A percentile compares a stretch with the other conserved stretches of the same genome.
Evolutionary conservation across 2,888 invertebrate species (phyloP).

Genomic region (Drosophila paracracens): DNA sequence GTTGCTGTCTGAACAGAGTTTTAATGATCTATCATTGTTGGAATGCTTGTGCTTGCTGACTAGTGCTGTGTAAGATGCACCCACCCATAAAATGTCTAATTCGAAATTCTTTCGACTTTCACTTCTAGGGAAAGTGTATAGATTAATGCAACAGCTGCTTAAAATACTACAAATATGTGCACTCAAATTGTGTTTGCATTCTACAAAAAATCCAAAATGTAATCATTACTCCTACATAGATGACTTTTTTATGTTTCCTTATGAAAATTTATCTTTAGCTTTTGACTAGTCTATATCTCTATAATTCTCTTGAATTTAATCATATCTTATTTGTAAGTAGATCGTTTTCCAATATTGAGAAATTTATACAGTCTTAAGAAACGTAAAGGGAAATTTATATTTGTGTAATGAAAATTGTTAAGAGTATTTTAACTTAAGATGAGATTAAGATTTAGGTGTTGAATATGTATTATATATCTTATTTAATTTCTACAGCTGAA

Average conservation of each 20-base stretch:
- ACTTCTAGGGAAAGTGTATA: conserved; percentile 48
- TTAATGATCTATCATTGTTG: conserved; percentile 77
- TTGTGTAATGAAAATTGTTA: background rate
- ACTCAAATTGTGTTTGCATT: background rate
- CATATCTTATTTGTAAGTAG: background rate
- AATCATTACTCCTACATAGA: background rate
- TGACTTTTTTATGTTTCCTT: background rate
- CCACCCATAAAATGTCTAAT: conserved; percentile 18
- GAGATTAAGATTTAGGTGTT: accelerated
- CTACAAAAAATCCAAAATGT: background rate
- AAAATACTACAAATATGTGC: background rate
- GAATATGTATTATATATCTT: background rate
- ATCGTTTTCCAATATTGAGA: background rate
- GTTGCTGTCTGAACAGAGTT: conserved; percentile 37
- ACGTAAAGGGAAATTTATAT: background rate
- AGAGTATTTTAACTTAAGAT: background rate
- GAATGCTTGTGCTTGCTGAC: conserved; percentile 24
- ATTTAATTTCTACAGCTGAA: background rate
- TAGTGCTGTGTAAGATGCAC: conserved; percentile 31
- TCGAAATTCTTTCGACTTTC: conserved; percentile 53
- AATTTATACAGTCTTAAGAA: background rate
- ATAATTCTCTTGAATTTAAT: background rate
- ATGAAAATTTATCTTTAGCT: background rate
- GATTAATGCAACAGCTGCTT: conserved; percentile 14
- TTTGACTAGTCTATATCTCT: background rate